A percentile compares a stretch with the other conserved stretches of the same genome.
These are phyloP conservation scores for Lepidocyrtoides sp. DNA, from an alignment of 2,888 invertebrate species.

Conservation along the genomic window DNA sequence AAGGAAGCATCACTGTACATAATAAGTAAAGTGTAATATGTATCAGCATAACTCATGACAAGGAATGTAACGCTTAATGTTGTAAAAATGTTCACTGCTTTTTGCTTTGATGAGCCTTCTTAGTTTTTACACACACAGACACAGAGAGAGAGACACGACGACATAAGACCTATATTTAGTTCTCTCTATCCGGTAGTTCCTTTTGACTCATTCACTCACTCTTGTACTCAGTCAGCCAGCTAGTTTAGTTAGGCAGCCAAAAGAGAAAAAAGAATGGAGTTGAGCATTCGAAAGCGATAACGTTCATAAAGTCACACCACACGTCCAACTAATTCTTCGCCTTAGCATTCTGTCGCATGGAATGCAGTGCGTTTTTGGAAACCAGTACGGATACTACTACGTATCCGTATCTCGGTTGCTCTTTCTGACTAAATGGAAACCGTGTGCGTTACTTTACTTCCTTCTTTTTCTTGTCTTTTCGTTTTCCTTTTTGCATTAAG, in stretches of 20 bases:
- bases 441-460: constrained; percentile 15
- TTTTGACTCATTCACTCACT: constrained; percentile 11
- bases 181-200: constrained; percentile 15
- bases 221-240: constrained; percentile 7
- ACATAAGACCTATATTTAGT: constrained; percentile 75
- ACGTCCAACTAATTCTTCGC: constrained; percentile 60
- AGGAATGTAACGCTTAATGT: constrained; percentile 33
- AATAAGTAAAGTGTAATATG: too few species aligned
- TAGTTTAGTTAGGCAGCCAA: constrained; percentile 2
- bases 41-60: constrained; percentile 52
- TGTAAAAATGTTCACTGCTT: constrained; percentile 27
- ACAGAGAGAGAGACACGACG: constrained; percentile 1
- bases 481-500: constrained; percentile 37
- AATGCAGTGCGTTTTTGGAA: background rate
- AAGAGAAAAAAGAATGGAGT: background rate
- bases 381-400: background rate
- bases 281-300: constrained; percentile 50
- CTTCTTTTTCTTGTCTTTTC: constrained; percentile 8
- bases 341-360: background rate
- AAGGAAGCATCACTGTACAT: background rate
- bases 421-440: background rate
- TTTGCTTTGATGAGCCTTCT: background rate
- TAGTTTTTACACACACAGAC: background rate
- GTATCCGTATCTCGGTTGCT: background rate
- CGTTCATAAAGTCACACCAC: constrained; percentile 61